Conservation (phyloP, 2,797 vertebrate genomes). For the Odontamblyopus rebecca region DNA sequence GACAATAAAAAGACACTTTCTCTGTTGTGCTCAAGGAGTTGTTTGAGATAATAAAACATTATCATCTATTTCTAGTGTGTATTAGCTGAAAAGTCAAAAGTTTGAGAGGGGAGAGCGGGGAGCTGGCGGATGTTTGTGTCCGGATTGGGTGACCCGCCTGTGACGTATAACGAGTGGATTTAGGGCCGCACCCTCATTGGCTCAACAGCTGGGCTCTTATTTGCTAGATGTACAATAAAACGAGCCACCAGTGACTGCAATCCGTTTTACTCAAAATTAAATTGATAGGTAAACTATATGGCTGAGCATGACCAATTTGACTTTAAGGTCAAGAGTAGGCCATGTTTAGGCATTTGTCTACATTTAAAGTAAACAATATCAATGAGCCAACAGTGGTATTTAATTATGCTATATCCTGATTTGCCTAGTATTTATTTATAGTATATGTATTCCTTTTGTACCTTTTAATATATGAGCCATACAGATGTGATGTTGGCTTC, state of each 20-base stretch:
- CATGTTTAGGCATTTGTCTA: background rate
- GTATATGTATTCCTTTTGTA: too few relatives aligned
- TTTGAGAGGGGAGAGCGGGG: slow-evolving; percentile 67
- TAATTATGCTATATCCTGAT: too few relatives aligned
- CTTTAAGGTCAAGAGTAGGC: background rate
- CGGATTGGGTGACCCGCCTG: slow-evolving; percentile 63
- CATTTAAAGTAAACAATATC: background rate
- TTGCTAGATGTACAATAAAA: slow-evolving; percentile 46
- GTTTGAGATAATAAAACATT: slow-evolving; percentile 82
- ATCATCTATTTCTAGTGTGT: slow-evolving; percentile 76
- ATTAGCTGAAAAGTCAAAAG: slow-evolving; percentile 79
- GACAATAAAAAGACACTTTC: slow-evolving; percentile 50
- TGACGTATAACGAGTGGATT: slow-evolving; percentile 64
- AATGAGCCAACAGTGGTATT: background rate
- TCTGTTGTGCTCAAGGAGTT: slow-evolving; percentile 73
- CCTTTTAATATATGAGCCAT: too few relatives aligned
- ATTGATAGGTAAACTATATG: background rate
- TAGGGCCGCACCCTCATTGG: slow-evolving; percentile 71
- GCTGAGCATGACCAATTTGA: background rate
- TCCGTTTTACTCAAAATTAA: slow-evolving; percentile 3
- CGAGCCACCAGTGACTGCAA: slow-evolving; percentile 31
- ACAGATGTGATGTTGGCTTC: too few relatives aligned
- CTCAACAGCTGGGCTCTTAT: slow-evolving; percentile 15
- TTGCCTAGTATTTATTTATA: too few relatives aligned
- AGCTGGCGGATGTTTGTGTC: slow-evolving; percentile 38